Conservation (phyloP, 2,797 vertebrate genomes). For the Oceanodroma leucorhoa region DNA sequence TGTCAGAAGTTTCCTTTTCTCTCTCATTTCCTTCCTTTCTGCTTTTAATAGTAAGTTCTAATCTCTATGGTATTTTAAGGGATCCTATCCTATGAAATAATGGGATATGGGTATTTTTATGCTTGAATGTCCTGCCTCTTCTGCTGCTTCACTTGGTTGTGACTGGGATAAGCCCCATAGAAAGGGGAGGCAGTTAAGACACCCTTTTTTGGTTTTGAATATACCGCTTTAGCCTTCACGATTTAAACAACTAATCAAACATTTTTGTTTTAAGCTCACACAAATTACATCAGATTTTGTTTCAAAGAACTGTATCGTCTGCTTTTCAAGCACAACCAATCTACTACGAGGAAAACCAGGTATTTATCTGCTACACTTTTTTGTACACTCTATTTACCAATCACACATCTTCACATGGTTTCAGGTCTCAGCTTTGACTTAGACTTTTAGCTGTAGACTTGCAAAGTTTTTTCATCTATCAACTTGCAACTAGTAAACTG, state of each 20-base stretch:
- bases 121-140: not conserved
- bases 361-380: not conserved
- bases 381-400: not conserved
- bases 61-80: not conserved
- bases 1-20: not conserved
- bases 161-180: not conserved
- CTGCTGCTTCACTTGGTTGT: not conserved
- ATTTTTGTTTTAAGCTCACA: not conserved
- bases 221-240: not conserved
- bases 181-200: not conserved
- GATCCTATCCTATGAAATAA: not conserved
- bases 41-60: not conserved
- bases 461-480: not conserved
- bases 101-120: fast-evolving
- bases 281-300: not conserved
- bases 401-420: not conserved
- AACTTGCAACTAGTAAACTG: not conserved
- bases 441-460: not conserved
- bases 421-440: not conserved
- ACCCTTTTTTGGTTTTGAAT: not conserved
- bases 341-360: not conserved
- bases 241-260: not conserved
- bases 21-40: not conserved
- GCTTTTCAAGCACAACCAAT: not conserved
- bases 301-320: not conserved